phyloP scores from a whole-genome alignment of 2,888 invertebrate species.

The Brachyptera risi region DNA sequence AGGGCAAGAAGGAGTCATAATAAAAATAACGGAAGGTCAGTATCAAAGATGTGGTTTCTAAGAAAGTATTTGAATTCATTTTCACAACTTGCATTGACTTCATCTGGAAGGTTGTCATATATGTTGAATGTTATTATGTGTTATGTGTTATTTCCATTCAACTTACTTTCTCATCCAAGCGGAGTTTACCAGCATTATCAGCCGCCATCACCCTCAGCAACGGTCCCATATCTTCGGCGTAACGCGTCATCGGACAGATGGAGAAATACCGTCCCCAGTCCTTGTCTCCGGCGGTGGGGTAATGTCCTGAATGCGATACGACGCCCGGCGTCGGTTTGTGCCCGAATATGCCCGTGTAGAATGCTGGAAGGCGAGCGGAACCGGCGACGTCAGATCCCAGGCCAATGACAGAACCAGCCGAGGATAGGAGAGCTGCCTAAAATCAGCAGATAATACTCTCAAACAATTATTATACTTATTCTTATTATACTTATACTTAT shows the following conservation, averaged over 20 bases:
- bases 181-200: slow-evolving; percentile 45
- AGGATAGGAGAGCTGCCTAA: slow-evolving; percentile 65
- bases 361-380: slow-evolving; percentile 79
- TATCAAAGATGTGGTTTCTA: too few relatives aligned
- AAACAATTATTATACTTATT: too few relatives aligned
- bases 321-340: slow-evolving; percentile 69
- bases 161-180: slow-evolving; percentile 51
- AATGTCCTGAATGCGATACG: slow-evolving; percentile 45
- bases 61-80: too few relatives aligned
- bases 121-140: too few relatives aligned
- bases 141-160: too few relatives aligned
- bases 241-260: slow-evolving; percentile 80
- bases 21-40: too few relatives aligned
- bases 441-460: too few relatives aligned
- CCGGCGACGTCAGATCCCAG: slow-evolving; percentile 85
- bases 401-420: slow-evolving; percentile 72
- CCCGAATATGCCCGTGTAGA: slow-evolving; percentile 83
- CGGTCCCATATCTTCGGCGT: slow-evolving; percentile 76
- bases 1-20: too few relatives aligned
- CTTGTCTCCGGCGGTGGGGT: slow-evolving; percentile 56
- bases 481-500: too few relatives aligned
- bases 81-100: too few relatives aligned
- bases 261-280: slow-evolving; percentile 51
- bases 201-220: slow-evolving; percentile 66
- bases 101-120: too few relatives aligned